Evolutionary conservation across 2,113 vertebrate genomes (phyloP), one percentile per base, ranked within the genome.

Genomic region (Panthera leo): DNA sequence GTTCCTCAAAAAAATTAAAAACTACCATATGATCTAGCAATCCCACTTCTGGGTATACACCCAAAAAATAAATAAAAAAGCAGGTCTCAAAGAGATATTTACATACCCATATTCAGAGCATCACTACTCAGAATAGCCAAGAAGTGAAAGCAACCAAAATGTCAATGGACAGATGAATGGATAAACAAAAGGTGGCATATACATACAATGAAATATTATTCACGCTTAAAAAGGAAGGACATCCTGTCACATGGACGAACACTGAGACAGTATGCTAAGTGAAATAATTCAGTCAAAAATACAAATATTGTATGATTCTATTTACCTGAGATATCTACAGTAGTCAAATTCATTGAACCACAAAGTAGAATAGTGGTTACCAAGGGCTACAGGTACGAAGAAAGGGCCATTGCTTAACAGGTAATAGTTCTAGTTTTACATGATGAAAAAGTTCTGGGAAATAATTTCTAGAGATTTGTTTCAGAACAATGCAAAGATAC

Each of bases 1-100:
- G 12, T 61, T 68, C 70, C 71, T 85, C 42, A 85, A 76, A 92
- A 92, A 96, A 48, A 71, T 71, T 71, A 80, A 85, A 89, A 48
- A 93, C 21, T 53, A 48, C 29, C 61, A 18, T 34, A 53, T 93
- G 73, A 90, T 55, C 19, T 29, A 78, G 67, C 14, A 95, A 86
- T 23, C n/a, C 39, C 45, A 51, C 15, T 58, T 85, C 27, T 25
- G 5, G 36, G 21, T 70, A 85, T 58, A 67, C 3, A 94, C 10
- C 4, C 5, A 73, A 79, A 94, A 71, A 58, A 88, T 88, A 65
- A 58, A 86, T 63, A 18, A 39, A 21, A 36, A 87, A 91, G 21
- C 39, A 61, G 8, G 21, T 31, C 36, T 83, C 58, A 42, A 70
- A 83, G 42, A 96, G 34, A 25, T 55, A 73, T 94, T 58, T 80